phyloP scores from a whole-genome alignment of 2,113 vertebrate genomes.

The Varanus komodoensis region DNA sequence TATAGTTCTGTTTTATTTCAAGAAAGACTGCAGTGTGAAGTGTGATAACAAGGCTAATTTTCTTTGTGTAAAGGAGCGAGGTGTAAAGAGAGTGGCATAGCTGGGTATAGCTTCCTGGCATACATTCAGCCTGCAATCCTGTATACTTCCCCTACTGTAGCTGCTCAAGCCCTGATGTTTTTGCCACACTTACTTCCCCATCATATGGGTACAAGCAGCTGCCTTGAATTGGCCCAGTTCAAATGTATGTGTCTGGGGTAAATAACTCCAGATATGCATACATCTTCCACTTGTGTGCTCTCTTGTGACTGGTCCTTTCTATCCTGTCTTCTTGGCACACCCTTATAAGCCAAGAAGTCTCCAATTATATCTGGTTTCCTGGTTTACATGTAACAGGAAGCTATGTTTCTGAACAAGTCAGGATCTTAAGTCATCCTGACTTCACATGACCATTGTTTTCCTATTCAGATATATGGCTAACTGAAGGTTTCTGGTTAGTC shows the following conservation, averaged over 20 bases:
- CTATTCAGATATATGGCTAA: not conserved
- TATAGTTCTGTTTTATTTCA: not conserved
- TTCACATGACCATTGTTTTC: not conserved
- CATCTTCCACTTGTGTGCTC: not conserved
- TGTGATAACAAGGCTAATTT: not conserved
- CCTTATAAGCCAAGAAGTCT: not conserved
- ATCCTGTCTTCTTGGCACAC: too few species aligned
- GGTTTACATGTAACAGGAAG: not conserved
- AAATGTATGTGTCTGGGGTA: not conserved
- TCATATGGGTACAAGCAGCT: not conserved
- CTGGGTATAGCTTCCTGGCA: not conserved
- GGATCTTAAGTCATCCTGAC: not conserved
- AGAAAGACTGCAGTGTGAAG: not conserved
- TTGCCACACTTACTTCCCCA: not conserved
- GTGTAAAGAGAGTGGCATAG: not conserved
- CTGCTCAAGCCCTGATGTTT: not conserved
- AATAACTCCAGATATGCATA: not conserved
- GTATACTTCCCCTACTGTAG: not conserved
- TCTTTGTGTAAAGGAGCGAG: not conserved
- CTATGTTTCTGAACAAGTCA: not conserved
- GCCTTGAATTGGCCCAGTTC: not conserved
- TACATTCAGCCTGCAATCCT: not conserved
- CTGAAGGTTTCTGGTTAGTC: not conserved
- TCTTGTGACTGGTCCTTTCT: not conserved
- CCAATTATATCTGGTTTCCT: not conserved